phyloP scores from a whole-genome alignment of 2,113 vertebrate genomes.

The Crotalus viridis region DNA sequence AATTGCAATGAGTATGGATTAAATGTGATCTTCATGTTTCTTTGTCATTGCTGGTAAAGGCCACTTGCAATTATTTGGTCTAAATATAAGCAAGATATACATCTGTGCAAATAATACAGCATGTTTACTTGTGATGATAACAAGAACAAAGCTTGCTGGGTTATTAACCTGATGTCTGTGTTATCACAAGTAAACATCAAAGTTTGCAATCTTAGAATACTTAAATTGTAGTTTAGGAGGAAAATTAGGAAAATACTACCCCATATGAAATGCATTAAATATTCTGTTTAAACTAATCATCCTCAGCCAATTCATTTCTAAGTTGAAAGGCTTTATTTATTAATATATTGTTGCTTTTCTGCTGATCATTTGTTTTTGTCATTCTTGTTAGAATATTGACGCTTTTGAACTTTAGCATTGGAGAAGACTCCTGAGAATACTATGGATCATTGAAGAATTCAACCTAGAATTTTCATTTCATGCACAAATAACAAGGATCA shows the following conservation, averaged over 20 bases:
- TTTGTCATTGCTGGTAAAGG: constrained; percentile 44
- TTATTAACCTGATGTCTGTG: constrained; percentile 21
- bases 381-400: background rate
- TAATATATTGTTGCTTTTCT: background rate
- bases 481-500: background rate
- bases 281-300: background rate
- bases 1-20: constrained; percentile 64
- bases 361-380: background rate
- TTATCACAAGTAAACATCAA: background rate
- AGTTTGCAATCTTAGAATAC: background rate
- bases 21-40: constrained; percentile 61
- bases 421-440: background rate
- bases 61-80: constrained; percentile 30
- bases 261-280: background rate
- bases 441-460: background rate
- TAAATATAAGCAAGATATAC: constrained; percentile 28
- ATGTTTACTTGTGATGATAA: background rate
- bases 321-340: background rate
- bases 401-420: background rate
- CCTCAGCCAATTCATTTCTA: background rate
- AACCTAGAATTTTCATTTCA: background rate
- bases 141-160: background rate
- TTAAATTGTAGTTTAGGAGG: background rate
- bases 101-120: background rate
- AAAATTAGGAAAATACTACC: background rate